Percentiles rank a stretch among this genome's conserved stretches.
phyloP scores from a whole-genome alignment of 64 coral and sea anemone species.

The Montipora foliosa region DNA sequence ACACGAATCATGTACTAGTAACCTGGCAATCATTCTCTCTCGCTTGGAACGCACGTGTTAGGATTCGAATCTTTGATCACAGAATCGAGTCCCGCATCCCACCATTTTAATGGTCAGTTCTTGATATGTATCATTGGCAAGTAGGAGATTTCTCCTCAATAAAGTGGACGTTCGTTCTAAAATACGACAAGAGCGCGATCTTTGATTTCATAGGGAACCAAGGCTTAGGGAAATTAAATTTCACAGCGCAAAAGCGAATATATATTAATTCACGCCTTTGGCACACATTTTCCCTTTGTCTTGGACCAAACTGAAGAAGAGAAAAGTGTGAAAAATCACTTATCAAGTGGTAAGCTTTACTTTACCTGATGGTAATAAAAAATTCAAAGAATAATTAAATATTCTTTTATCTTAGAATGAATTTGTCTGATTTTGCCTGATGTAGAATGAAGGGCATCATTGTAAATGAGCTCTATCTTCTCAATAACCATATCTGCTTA shows the following conservation, averaged over 20 bases:
- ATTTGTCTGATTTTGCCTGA: neutral
- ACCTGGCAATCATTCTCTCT: slow-evolving; percentile 16
- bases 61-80: slow-evolving; percentile 19
- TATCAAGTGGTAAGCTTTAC: slow-evolving; percentile 3
- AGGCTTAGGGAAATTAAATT: neutral
- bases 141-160: neutral
- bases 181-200: neutral
- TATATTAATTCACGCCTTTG: slow-evolving; percentile 9
- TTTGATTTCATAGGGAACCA: neutral
- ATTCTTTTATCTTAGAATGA: neutral
- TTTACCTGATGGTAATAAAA: neutral
- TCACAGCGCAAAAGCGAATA: slow-evolving; percentile 44
- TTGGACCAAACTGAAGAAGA: neutral
- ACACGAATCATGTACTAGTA: neutral
- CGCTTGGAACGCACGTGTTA: slow-evolving; percentile 53
- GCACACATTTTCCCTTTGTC: slow-evolving; percentile 36
- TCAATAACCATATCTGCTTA: no score
- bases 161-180: neutral
- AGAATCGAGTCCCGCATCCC: neutral
- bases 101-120: neutral
- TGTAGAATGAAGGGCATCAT: neutral
- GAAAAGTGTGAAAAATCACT: slow-evolving; percentile 49
- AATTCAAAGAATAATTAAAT: neutral
- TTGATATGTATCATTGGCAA: neutral
- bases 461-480: neutral